Percentiles rank a stretch among this genome's conserved stretches.
phyloP scores from a whole-genome alignment of 2,113 vertebrate species.

The Amia ocellicauda region DNA sequence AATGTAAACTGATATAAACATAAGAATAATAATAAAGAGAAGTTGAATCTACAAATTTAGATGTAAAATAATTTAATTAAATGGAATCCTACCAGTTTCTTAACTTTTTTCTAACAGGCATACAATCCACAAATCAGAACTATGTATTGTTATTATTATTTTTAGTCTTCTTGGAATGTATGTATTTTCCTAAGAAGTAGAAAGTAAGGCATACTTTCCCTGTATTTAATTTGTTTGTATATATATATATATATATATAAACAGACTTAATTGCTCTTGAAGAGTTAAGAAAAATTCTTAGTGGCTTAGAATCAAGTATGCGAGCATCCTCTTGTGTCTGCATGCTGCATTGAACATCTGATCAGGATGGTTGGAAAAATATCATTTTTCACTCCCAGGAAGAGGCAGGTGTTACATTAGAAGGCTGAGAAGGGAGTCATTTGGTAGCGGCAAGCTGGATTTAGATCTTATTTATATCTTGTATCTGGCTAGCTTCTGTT shows the following conservation, averaged over 20 bases:
- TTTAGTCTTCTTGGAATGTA: no score
- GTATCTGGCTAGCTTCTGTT: constrained; percentile 46
- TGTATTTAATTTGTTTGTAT: no score
- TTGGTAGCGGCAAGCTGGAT: constrained; percentile 45
- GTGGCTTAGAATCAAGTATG: background rate
- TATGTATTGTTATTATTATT: no score
- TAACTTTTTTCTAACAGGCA: no score
- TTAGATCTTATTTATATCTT: constrained; percentile 48
- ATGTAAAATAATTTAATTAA: no score
- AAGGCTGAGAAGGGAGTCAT: constrained; percentile 44
- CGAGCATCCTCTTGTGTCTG: constrained; percentile 47
- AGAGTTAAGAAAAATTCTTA: background rate
- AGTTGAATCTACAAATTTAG: background rate
- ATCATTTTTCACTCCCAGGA: constrained; percentile 40
- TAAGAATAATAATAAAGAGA: background rate
- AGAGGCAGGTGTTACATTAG: constrained; percentile 51
- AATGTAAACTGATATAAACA: no score
- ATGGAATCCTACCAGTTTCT: no score
- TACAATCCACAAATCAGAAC: no score
- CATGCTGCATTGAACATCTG: constrained; percentile 31
- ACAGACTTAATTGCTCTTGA: background rate
- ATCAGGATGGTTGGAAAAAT: constrained; percentile 35
- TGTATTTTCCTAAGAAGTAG: no score
- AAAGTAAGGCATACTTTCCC: no score
- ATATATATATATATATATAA: no score